These are phyloP conservation scores for Chiloscyllium punctatum DNA, from an alignment of 2,797 vertebrate genomes.

Conservation along the genomic window DNA sequence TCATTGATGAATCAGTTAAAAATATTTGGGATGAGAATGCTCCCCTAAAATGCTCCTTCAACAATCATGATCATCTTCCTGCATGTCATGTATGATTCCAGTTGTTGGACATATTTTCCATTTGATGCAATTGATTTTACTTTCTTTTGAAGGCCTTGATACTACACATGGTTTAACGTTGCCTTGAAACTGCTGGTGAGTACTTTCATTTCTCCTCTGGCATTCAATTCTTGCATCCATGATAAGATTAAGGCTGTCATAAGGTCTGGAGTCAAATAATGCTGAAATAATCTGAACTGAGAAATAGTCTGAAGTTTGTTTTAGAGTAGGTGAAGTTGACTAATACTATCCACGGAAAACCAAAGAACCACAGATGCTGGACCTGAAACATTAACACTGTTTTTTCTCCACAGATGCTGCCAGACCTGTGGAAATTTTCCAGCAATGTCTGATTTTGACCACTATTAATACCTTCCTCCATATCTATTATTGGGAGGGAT, in stretches of 20 bases:
- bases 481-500: not conserved
- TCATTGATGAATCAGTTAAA: not conserved
- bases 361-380: no score
- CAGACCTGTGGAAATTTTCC: no score
- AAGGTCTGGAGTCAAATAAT: not conserved
- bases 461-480: not conserved
- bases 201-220: not conserved
- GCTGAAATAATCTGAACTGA: not conserved
- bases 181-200: not conserved
- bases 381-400: no score
- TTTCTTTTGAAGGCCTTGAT: not conserved
- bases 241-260: not conserved
- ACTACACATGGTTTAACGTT: not conserved
- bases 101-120: not conserved
- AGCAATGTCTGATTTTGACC: no score
- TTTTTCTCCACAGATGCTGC: no score
- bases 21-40: not conserved
- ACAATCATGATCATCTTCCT: not conserved
- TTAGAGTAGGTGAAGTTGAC: not conserved
- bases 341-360: no score
- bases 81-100: not conserved
- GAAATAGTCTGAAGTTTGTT: not conserved
- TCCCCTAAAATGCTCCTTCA: not conserved
- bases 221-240: not conserved
- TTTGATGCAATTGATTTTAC: not conserved